Evolutionary conservation across 1,140 invertebrate species (phyloP).

Genomic region (Dufourea novaeangliae): DNA sequence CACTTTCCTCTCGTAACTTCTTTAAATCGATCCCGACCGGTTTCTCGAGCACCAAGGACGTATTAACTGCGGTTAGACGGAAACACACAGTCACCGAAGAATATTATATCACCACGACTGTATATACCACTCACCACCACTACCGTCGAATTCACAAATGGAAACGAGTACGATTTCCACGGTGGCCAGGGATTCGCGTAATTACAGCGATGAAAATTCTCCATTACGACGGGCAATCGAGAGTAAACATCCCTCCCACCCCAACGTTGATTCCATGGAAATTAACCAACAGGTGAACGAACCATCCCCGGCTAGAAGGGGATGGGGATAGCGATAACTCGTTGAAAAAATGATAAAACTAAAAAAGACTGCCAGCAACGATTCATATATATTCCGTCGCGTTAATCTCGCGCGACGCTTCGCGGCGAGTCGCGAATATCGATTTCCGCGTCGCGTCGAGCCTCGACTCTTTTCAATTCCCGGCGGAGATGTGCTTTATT

Average conservation of each 20-base stretch:
- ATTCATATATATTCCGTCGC: neutral
- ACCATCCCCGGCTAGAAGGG: neutral
- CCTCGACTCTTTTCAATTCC: constrained; percentile 31
- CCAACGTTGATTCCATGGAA: constrained; percentile 31
- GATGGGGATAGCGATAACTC: neutral
- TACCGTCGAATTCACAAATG: constrained; percentile 39
- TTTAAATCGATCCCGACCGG: constrained; percentile 39
- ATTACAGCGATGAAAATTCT: constrained; percentile 40
- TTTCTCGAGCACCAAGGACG: too few species aligned
- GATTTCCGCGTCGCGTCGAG: constrained; percentile 21
- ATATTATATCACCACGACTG: neutral
- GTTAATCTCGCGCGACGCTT: constrained; percentile 42
- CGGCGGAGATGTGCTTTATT: constrained; percentile 37
- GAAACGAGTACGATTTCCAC: neutral
- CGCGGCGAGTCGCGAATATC: constrained; percentile 24
- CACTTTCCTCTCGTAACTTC: constrained; percentile 7
- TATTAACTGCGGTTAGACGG: too few species aligned
- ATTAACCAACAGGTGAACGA: constrained; percentile 46
- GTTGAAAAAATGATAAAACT: neutral
- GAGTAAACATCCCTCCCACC: constrained; percentile 34
- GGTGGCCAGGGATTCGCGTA: neutral
- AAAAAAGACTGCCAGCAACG: neutral
- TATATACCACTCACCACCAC: neutral
- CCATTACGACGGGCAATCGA: constrained; percentile 32
- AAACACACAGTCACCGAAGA: neutral